These are phyloP conservation scores for Xestia c-nigrum DNA, from an alignment of 2,888 invertebrate species.

Conservation along the genomic window DNA sequence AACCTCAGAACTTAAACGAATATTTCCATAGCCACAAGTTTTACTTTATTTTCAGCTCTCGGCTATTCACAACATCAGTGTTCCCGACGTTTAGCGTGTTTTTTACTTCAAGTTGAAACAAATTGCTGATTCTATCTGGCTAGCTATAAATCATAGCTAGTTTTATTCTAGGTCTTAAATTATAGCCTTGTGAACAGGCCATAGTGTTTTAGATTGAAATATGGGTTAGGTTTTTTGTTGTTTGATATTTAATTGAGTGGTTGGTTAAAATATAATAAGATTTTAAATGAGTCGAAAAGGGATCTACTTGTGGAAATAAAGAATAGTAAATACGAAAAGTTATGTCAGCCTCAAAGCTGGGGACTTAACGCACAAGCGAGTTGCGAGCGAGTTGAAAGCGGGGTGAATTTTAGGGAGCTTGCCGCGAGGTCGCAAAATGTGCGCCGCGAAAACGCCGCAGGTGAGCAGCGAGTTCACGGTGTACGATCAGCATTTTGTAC, in stretches of 20 bases:
- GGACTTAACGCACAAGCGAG: too few species aligned
- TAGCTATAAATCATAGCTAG: slow-evolving; percentile 47
- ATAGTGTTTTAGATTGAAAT: slow-evolving; percentile 14
- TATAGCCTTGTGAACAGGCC: slow-evolving; percentile 7
- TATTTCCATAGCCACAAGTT: slow-evolving; percentile 8
- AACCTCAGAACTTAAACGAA: slow-evolving; percentile 2
- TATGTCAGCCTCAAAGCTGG: too few species aligned
- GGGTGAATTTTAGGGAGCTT: too few species aligned
- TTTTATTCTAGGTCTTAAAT: slow-evolving; percentile 24
- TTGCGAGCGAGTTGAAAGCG: too few species aligned
- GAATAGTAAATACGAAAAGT: too few species aligned
- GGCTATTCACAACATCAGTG: slow-evolving; percentile 58
- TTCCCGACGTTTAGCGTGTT: slow-evolving; percentile 47
- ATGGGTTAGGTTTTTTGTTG: background rate
- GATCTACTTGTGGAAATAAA: background rate
- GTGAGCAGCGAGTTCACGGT: too few species aligned
- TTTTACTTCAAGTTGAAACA: slow-evolving; percentile 55
- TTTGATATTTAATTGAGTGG: background rate
- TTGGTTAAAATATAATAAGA: background rate
- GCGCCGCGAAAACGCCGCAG: too few species aligned
- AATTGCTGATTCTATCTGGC: slow-evolving; percentile 60
- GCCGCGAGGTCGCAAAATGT: too few species aligned
- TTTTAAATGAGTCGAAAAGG: background rate
- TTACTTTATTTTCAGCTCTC: slow-evolving; percentile 46
- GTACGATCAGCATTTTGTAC: too few species aligned